Base-by-base conservation (phyloP, 2,113 vertebrate species). In the Hemicordylus capensis region DNA sequence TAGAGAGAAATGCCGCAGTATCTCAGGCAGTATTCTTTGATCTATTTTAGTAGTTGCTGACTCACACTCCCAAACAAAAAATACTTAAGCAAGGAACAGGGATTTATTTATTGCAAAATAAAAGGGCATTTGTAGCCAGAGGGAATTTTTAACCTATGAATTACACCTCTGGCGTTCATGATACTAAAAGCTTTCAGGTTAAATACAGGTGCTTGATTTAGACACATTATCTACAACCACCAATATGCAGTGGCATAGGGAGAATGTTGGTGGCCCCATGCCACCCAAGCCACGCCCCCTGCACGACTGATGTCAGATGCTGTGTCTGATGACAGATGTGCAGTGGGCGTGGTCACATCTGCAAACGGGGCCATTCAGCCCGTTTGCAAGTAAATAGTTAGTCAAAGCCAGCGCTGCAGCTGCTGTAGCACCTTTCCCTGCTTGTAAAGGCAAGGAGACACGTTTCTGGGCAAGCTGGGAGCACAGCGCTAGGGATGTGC, bases 41-140 rank as follows among this genome's bases (percentile, higher is more conserved):
- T 83, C 75, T 56, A 63, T 78, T 78, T 77, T 87, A 46, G 72
- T 63, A 70, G 58, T 37, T 76, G 85, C 61, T 87, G 64, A 87
- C 24, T 48, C 80, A 82, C 31, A 70, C 51, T 42, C 61, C 24
- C 74, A n/a, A 48, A 77, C 72, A 82, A 39, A 82, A 87, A 56
- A 70, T 31, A 37, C 63, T 69, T 51, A 26, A 81, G 37, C 59
- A 63, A 61, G 20, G n/a, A n/a, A 73, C 54, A 48, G 42, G 54
- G 64, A 58, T 70, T 39, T 67, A 51, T 61, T 83, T 3, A 76
- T 37, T 22, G 58, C 5, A 61, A 75, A 80, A 79, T 69, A 86
- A 86, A 39, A 3, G 0, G 2, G 19, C n/a, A 54, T 80, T 48
- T 69, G 64, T 75, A 51, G 64, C 20, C 28, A 69, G 46, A 63